phyloP scores from a whole-genome alignment of 2,888 invertebrate genomes.

The Crioceris asparagi region DNA sequence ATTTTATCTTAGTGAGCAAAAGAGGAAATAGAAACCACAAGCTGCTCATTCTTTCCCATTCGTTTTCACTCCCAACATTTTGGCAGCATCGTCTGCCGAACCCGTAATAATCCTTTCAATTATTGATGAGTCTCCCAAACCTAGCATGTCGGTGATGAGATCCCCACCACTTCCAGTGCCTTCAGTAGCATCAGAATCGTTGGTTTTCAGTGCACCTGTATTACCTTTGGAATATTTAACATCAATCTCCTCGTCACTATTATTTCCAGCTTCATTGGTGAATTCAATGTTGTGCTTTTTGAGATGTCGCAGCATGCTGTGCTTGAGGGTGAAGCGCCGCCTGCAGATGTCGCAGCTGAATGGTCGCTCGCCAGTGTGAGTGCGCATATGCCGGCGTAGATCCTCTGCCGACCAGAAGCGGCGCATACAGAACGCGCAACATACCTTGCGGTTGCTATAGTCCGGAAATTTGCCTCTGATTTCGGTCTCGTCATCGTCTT shows the following conservation, averaged over 20 bases:
- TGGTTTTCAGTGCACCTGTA: constrained; percentile 37
- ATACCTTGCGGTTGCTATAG: constrained; percentile 77
- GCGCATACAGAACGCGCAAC: constrained; percentile 86
- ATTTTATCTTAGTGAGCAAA: constrained; percentile 1
- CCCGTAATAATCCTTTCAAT: constrained; percentile 76
- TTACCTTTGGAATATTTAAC: constrained; percentile 8
- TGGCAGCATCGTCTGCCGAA: constrained; percentile 76
- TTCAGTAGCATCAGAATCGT: constrained; percentile 31
- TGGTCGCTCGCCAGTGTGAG: constrained; percentile 85
- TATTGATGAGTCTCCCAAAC: constrained; percentile 74
- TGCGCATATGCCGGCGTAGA: constrained; percentile 84
- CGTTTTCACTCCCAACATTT: constrained; percentile 69
- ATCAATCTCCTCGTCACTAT: constrained; percentile 37
- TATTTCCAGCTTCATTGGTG: constrained; percentile 40
- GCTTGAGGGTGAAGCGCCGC: constrained; percentile 82
- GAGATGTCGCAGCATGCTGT: constrained; percentile 87
- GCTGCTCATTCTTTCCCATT: constrained; percentile 27
- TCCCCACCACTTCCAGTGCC: constrained; percentile 51
- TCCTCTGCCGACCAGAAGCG: constrained; percentile 95
- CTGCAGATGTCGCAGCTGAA: constrained; percentile 83
- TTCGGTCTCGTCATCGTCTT: constrained; percentile 61
- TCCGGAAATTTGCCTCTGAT: constrained; percentile 73
- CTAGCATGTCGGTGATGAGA: constrained; percentile 80
- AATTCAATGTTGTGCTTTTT: constrained; percentile 66
- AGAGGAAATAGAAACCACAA: not conserved